Conservation (phyloP, 2,113 vertebrate species). For the Rhinoderma darwinii region DNA sequence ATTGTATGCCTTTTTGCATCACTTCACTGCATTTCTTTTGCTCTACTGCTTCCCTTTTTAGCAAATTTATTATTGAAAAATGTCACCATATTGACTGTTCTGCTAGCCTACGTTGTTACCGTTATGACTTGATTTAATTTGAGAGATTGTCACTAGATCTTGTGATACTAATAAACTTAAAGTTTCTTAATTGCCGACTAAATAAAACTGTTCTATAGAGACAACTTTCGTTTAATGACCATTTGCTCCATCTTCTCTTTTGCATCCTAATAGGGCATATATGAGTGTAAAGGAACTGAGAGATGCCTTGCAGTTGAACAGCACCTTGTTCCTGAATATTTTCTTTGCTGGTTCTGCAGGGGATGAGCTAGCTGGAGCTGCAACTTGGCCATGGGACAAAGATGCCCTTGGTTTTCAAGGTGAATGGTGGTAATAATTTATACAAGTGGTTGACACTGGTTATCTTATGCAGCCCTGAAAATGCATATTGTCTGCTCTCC, state of each 20-base stretch:
- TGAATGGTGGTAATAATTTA: constrained; percentile 64
- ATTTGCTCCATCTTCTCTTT: constrained; percentile 35
- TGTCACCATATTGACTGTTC: constrained; percentile 14
- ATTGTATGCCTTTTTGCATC: neutral
- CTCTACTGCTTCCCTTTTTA: constrained; percentile 9
- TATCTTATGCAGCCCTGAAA: neutral
- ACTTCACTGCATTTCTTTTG: neutral
- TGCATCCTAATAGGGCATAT: constrained; percentile 79
- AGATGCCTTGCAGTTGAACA: constrained; percentile 85
- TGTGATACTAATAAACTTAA: constrained; percentile 1
- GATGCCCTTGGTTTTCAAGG: constrained; percentile 89
- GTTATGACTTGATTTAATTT: neutral
- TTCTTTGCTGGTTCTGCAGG: constrained; percentile 93
- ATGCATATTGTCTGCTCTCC: neutral
- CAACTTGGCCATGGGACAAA: constrained; percentile 98
- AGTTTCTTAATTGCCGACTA: constrained; percentile 8
- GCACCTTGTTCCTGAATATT: constrained; percentile 88
- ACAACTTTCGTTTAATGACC: constrained; percentile 2
- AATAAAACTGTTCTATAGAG: constrained; percentile 12
- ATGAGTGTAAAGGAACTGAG: constrained; percentile 97
- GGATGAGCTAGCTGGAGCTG: constrained; percentile 91
- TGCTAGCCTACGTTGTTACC: neutral
- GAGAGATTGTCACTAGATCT: constrained; percentile 8
- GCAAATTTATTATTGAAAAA: constrained; percentile 7
- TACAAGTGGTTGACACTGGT: neutral